Evolutionary conservation across 2,113 vertebrate genomes (phyloP).

Genomic region (Scomber colias): DNA sequence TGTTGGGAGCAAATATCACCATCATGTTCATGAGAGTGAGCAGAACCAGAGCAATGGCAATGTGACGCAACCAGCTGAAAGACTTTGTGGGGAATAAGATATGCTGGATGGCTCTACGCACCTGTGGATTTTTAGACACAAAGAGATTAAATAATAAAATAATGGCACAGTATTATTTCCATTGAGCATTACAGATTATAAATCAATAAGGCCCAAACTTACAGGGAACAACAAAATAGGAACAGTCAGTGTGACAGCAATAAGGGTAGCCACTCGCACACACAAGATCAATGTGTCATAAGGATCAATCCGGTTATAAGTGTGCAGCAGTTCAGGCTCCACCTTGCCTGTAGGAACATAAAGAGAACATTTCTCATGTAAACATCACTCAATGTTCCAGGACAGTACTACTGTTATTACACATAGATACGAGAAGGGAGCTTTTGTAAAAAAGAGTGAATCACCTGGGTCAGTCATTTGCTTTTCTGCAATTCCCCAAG

Average conservation of each 20-base stretch:
- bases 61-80: slow-evolving; percentile 94
- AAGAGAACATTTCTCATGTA: not conserved
- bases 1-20: slow-evolving; percentile 98
- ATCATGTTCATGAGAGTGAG: slow-evolving; percentile 94
- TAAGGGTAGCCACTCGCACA: slow-evolving; percentile 96
- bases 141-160: not conserved
- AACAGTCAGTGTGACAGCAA: slow-evolving; percentile 95
- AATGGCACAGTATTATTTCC: not conserved
- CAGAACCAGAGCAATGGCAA: slow-evolving; percentile 87
- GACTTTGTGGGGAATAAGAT: slow-evolving; percentile 93
- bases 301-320: slow-evolving; percentile 92
- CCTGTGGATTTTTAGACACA: slow-evolving; percentile 78
- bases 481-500: not conserved
- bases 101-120: slow-evolving; percentile 95
- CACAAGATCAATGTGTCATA: slow-evolving; percentile 95
- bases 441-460: not conserved
- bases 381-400: not conserved
- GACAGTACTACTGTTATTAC: not conserved
- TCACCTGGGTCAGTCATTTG: not conserved
- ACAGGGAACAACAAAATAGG: slow-evolving; percentile 98
- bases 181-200: not conserved
- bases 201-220: slow-evolving; percentile 62
- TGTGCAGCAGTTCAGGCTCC: slow-evolving; percentile 96
- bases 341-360: slow-evolving; percentile 83
- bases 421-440: slow-evolving; percentile 46